phyloP scores from a whole-genome alignment of 2,797 vertebrate genomes.

The Neostethus bicornis region DNA sequence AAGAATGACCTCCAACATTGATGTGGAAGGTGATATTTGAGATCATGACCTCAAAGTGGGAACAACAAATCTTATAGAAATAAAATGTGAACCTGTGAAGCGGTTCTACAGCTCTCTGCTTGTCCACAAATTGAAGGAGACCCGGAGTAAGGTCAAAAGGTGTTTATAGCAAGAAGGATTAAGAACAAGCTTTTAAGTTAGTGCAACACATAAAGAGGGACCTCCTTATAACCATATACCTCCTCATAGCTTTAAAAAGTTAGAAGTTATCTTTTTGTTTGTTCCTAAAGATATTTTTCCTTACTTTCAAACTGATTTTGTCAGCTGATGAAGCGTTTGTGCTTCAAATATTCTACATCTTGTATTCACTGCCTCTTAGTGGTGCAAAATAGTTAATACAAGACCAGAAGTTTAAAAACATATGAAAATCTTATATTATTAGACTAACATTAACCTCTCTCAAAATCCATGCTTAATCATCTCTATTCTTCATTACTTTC shows the following conservation, averaged over 20 bases:
- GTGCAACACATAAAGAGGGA: no score
- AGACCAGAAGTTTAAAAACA: neutral
- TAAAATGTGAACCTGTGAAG: conserved; percentile 11
- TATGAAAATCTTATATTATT: no score
- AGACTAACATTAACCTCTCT: no score
- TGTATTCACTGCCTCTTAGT: conserved; percentile 20
- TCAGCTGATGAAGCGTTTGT: neutral
- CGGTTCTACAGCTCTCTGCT: conserved; percentile 14
- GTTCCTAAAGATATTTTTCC: neutral
- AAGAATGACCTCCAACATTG: neutral
- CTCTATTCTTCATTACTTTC: conserved; percentile 30
- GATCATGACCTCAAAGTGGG: conserved; percentile 1
- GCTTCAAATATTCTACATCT: neutral
- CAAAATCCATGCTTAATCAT: conserved; percentile 14
- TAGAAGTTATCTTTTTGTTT: neutral
- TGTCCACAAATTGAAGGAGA: neutral
- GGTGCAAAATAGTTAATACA: conserved; percentile 1
- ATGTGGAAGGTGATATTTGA: neutral
- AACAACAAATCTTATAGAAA: conserved; percentile 4
- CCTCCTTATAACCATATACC: no score
- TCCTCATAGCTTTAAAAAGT: neutral
- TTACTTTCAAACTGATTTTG: neutral
- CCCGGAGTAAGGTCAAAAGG: neutral
- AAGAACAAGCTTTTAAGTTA: no score
- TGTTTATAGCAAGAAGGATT: neutral